Evolutionary conservation across 2,113 vertebrate genomes (phyloP), one percentile per base, ranked within the genome.

Genomic region (Anolis carolinensis): DNA sequence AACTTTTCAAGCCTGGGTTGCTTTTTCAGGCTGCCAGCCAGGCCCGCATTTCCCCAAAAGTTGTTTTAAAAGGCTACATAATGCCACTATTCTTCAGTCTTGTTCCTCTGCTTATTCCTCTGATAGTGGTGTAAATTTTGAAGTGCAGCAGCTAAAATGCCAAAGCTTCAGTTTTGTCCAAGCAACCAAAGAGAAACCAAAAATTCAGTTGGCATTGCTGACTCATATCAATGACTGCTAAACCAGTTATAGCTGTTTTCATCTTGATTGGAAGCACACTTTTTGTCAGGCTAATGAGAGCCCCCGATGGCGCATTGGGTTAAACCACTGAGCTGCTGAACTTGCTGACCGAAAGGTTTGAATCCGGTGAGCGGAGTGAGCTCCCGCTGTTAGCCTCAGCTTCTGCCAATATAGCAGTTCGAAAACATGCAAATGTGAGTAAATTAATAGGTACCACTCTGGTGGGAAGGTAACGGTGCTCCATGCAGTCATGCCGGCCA

Each of bases 1-100:
- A 75, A 36, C 14, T 86, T 86, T 75, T 67, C 44, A 67, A 81
- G 71, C 39, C 30, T 71, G 67, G 76, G 71, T n/a, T 13, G 81
- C 20, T 65, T 83, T 34, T 10, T 32, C 10, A 65, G 59, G 52
- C 77, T 25, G 36, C 67, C 34, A 48, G 73, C 30, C 50, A 62
- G 13, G 5, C 50, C 11, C n/a, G 4, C 10, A 2, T 21, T 8
- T 4, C 21, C 80, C 67, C 21, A 82, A 44, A 30, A 70, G 32
- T 5, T 44, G 39, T 44, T 44, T 44, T 44, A 82, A 65, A 71
- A 52, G 63, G 18, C 18, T 27, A 25, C n/a, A n/a, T 32, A 52
- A 82, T 10, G 39, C 39, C 39, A 44, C 3, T 44, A 44, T 44
- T 44, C 39, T 44, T 59, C 55, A 18, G 18, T 59, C 25, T 68